Conservation (phyloP, 2,888 invertebrate species). For the Apodemia hepburni region DNA sequence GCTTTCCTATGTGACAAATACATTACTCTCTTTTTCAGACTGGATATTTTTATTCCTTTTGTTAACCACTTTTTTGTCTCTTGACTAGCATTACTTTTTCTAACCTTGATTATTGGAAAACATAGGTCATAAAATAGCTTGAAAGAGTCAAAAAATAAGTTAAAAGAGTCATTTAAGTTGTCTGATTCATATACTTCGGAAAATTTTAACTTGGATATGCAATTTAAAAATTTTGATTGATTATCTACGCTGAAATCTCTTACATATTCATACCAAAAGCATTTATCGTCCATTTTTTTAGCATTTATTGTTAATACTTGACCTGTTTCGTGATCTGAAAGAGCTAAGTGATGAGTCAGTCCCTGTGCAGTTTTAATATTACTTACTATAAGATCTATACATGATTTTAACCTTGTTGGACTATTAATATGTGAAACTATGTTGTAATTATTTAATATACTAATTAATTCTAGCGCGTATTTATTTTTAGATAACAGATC, state of each 20-base stretch:
- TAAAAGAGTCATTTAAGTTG: not conserved
- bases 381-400: constrained; percentile 6
- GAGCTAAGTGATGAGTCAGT: not conserved
- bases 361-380: not conserved
- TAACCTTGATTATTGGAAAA: not conserved
- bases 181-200: not conserved
- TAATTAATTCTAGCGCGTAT: not conserved
- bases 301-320: not conserved
- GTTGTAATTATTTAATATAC: constrained; percentile 15
- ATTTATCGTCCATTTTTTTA: not conserved
- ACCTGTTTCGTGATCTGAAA: not conserved
- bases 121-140: not conserved
- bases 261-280: not conserved
- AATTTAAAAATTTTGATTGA: not conserved
- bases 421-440: constrained; percentile 11
- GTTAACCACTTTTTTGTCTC: not conserved
- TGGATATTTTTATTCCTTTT: not conserved
- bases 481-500: constrained; percentile 16
- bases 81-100: not conserved
- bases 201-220: not conserved
- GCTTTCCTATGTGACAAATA: not conserved
- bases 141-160: not conserved
- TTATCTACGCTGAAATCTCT: not conserved
- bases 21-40: not conserved
- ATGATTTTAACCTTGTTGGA: not conserved